Evolutionary conservation across 2,888 invertebrate species (phyloP), one percentile per base, ranked within the genome.

Genomic region (Labia minor): DNA sequence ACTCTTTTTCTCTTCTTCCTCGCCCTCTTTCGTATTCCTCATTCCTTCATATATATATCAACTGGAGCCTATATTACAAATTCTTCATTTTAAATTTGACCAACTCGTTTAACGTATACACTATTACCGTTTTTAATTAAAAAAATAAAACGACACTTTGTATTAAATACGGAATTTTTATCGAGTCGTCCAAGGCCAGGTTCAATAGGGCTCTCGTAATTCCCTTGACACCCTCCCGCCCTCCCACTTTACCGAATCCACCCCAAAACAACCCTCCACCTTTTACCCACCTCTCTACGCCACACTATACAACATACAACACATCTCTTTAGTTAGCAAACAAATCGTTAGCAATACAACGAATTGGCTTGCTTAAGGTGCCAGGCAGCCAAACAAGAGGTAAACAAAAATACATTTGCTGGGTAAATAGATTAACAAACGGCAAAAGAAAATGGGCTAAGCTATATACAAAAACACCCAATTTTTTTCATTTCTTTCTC

Each of bases 321-420:
- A n/a, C 49, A 8, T 14, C 49, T 49, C 16, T 49, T 49, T 49
- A 49, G 49, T 14, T 2, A 49, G 49, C 49, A 49, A 49, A 49
- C 49, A 49, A 49, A 49, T 49, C 49, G 49, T 49, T 49, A 49
- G 49, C 49, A 49, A 49, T 49, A 49, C 49, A 49, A 49, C 49
- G 49, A 49, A 49, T 49, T 49, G 49, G 49, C 49, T 49, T 49
- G 49, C 49, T 49, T 49, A 49, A 49, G 49, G 49, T 49, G 49
- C 49, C 49, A 49, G 49, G 2, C n/a, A 14, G 49, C 49, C 49
- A 49, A 49, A 49, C 49, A 49, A 49, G 49, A 49, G 49, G 49
- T 49, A 49, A 49, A 49, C 49, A 49, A 49, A 49, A 49, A 49
- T 49, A 49, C 16, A 49, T 49, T 49, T 49, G 49, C 49, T 49